These are phyloP conservation scores for Pelecanoides urinatrix DNA, from an alignment of 2,113 vertebrate species.

Conservation along the genomic window DNA sequence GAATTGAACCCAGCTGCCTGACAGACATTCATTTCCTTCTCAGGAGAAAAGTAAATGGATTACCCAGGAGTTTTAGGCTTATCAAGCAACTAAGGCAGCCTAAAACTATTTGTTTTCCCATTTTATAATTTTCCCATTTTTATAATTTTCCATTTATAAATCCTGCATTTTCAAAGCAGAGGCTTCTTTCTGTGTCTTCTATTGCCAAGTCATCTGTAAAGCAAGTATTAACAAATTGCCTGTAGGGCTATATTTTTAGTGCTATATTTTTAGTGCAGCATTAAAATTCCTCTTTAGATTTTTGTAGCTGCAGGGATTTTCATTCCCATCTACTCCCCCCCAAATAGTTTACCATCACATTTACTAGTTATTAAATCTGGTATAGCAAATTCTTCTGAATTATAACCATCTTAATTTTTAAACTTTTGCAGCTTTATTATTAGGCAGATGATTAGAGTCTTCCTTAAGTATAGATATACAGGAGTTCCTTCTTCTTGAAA, in stretches of 20 bases:
- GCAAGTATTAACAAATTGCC: background rate
- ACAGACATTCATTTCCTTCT: constrained; percentile 38
- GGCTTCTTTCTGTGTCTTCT: background rate
- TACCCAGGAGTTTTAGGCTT: constrained; percentile 42
- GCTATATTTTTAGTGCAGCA: background rate
- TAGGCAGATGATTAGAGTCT: background rate
- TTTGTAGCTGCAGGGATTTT: background rate
- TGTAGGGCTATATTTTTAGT: background rate
- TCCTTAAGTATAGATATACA: background rate
- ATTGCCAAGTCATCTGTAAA: background rate
- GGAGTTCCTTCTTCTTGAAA: background rate
- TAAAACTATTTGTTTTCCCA: background rate
- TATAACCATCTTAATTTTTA: background rate
- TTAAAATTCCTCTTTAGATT: background rate
- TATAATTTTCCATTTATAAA: too few species aligned
- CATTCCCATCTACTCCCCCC: background rate
- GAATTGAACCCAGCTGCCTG: constrained; percentile 10
- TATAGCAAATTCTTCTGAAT: background rate
- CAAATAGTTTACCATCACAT: background rate
- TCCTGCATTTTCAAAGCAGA: background rate
- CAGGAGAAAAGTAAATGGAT: constrained; percentile 20
- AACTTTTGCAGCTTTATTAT: background rate
- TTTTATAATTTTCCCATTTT: too few species aligned
- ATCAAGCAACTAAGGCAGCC: constrained; percentile 21
- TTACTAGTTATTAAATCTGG: background rate